A percentile compares a stretch with the other conserved stretches of the same genome.
Conservation (phyloP, 2,113 vertebrate genomes). For the Pituophis catenifer region DNA sequence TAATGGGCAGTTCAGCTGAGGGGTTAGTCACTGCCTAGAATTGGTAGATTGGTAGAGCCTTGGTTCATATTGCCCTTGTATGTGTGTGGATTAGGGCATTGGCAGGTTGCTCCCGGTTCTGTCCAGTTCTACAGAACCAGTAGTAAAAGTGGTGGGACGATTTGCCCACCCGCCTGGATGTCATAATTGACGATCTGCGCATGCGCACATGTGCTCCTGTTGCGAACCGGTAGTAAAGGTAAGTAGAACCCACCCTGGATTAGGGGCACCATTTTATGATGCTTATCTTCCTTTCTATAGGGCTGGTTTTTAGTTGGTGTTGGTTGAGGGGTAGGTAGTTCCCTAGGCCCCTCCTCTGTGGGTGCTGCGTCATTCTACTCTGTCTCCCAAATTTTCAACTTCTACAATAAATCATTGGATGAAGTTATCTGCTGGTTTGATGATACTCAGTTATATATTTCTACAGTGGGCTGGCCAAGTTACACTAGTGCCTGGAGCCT, state of each 20-base stretch:
- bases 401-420: background rate
- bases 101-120: no score
- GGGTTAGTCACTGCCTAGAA: background rate
- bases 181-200: no score
- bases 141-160: no score
- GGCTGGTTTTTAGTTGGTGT: background rate
- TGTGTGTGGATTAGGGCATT: background rate
- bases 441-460: background rate
- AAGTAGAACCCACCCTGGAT: background rate
- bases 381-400: background rate
- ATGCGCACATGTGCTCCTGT: no score
- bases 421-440: background rate
- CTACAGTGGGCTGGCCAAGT: background rate
- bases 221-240: no score
- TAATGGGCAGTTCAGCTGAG: background rate
- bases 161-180: no score
- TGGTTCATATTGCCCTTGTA: background rate
- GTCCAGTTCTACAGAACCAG: no score
- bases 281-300: background rate
- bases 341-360: background rate
- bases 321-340: background rate
- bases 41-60: background rate
- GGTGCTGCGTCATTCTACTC: background rate
- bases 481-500: background rate
- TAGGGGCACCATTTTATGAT: background rate